phyloP scores from a whole-genome alignment of 2,888 invertebrate species.

The Clostera curtula region DNA sequence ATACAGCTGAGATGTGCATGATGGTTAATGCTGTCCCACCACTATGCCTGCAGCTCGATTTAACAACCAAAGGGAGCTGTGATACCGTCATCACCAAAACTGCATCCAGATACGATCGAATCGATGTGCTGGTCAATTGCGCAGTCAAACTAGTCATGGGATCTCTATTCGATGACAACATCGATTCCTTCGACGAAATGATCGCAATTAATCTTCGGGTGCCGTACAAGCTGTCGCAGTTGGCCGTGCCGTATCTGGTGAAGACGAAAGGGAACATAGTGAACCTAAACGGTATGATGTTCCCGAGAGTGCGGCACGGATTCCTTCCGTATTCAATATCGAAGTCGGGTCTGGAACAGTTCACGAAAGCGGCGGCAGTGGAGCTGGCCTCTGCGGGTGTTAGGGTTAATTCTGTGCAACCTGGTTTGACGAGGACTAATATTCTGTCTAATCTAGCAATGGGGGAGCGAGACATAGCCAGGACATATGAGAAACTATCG shows the following conservation, averaged over 20 bases:
- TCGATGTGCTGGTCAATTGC: slow-evolving; percentile 87
- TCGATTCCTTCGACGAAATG: slow-evolving; percentile 86
- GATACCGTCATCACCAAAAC: slow-evolving; percentile 79
- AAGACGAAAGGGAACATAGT: slow-evolving; percentile 87
- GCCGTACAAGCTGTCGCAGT: slow-evolving; percentile 82
- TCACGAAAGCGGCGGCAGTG: slow-evolving; percentile 35
- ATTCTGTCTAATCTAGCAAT: slow-evolving; percentile 27
- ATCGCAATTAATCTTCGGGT: slow-evolving; percentile 88
- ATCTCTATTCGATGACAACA: slow-evolving; percentile 85
- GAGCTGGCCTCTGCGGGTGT: slow-evolving; percentile 33
- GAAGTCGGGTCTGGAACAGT: slow-evolving; percentile 32
- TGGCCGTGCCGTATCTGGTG: slow-evolving; percentile 85
- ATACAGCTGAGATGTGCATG: slow-evolving; percentile 30
- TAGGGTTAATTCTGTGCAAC: slow-evolving; percentile 34
- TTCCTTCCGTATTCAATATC: slow-evolving; percentile 30
- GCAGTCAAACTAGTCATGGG: slow-evolving; percentile 81
- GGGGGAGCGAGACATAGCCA: slow-evolving; percentile 25
- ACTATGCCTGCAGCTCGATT: slow-evolving; percentile 66
- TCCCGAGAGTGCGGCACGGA: slow-evolving; percentile 52
- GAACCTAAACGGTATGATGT: slow-evolving; percentile 90
- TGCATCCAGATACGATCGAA: slow-evolving; percentile 75
- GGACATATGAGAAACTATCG: slow-evolving; percentile 18
- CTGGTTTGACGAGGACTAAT: slow-evolving; percentile 33
- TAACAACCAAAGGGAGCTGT: slow-evolving; percentile 77
- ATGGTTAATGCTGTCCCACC: slow-evolving; percentile 24